Base-by-base conservation (phyloP, 2,797 vertebrate species). In the Kryptolebias ocellatus region DNA sequence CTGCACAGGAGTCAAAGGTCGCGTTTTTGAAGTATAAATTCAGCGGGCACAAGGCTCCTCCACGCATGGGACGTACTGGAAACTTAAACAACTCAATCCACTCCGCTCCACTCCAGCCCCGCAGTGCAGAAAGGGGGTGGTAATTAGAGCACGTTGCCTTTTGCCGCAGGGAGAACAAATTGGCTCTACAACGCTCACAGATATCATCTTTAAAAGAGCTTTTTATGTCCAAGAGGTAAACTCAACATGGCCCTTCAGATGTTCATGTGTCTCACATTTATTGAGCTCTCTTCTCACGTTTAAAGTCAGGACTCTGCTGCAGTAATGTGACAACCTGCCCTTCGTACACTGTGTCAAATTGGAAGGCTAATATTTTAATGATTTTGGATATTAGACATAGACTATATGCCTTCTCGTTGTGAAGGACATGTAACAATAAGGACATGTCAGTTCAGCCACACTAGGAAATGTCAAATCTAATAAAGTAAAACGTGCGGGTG, bases 161-260 rank as follows among this genome's bases (percentile, higher is more conserved):
- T 87, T 82, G 86, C 90, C 83, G 70, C 91, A 87, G 84, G 92
- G 92, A 92, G 92, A 95, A 93, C 92, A 94, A 86, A 93, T 94
- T 89, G 87, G 83, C 90, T 90, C 83, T 89, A 90, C 90, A 90
- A 90, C 56, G 78, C 89, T 92, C 91, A 84, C 89, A 94, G 93
- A 93, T 94, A 97, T 96, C 94, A 95, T 94, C 95, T 96, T 96
- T 93, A 96, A 97, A 96, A 96, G 94, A 88, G 79, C 86, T 89
- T 89, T 87, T 92, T 90, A 94, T 90, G 92, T 92, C 87, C 86
- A 64, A 72, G 83, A 86, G 84, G 79, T 74, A 85, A 82, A 78
- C 89, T 89, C 90, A 93, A 90, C 91, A 91, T 87, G 55, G 83
- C 79, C 87, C 83, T 70, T 90, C 86, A 94, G 93, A 95, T 95